Conservation (phyloP, 2,888 invertebrate species). For the Monoplex corrugatus region DNA sequence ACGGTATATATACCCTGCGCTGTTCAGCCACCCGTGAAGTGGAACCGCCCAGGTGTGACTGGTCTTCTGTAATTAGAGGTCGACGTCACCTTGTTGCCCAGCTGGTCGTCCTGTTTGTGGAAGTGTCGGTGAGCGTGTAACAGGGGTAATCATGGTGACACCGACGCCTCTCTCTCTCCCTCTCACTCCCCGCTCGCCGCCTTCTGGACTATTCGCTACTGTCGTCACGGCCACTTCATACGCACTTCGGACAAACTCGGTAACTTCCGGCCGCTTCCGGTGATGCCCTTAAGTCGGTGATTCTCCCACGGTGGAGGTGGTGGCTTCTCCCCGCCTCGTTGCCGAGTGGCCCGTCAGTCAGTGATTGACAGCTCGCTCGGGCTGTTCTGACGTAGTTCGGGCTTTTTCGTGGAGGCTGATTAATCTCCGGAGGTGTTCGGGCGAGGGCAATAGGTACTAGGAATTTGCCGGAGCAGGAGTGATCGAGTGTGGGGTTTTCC, state of each 20-base stretch:
- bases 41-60: background rate
- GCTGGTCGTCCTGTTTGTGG: background rate
- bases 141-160: background rate
- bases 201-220: background rate
- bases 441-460: background rate
- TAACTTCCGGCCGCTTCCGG: background rate
- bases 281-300: background rate
- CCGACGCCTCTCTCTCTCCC: background rate
- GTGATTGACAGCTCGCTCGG: background rate
- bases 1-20: background rate
- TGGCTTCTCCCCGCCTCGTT: background rate
- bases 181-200: too few species aligned
- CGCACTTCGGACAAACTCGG: background rate
- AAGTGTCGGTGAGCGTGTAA: background rate
- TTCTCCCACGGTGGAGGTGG: background rate
- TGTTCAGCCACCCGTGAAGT: background rate
- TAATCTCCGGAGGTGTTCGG: background rate
- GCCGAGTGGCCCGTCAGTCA: background rate
- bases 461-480: too few species aligned
- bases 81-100: background rate
- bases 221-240: background rate
- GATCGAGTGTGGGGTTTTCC: background rate
- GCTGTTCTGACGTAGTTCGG: background rate
- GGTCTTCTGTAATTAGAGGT: too few species aligned
- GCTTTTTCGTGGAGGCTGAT: background rate